Conservation (phyloP, 2,888 invertebrate species). For the Trichogramma dendrolimi region DNA sequence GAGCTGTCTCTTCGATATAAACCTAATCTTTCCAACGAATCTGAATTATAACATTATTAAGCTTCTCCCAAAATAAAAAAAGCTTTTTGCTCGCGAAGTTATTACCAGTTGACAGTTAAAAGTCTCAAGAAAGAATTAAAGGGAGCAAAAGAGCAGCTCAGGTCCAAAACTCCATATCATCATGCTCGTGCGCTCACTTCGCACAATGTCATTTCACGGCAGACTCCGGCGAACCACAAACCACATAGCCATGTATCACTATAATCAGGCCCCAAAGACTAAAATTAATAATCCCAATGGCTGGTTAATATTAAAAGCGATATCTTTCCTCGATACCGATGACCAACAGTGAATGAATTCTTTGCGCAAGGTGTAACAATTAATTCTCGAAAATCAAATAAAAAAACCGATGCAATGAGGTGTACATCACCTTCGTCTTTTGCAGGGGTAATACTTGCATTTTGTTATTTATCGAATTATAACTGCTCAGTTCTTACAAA, state of each 20-base stretch:
- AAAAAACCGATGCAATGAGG: slow-evolving; percentile 9
- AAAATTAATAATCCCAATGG: slow-evolving; percentile 21
- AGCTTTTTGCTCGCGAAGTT: slow-evolving; percentile 6
- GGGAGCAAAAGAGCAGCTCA: too few relatives aligned
- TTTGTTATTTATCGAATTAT: too few relatives aligned
- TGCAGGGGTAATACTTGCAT: too few relatives aligned
- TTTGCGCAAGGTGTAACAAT: slow-evolving; percentile 39
- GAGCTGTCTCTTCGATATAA: too few relatives aligned
- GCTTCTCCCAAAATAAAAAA: slow-evolving; percentile 2
- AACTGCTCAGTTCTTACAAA: too few relatives aligned
- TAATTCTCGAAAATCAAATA: slow-evolving; percentile 30
- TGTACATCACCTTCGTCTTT: too few relatives aligned
- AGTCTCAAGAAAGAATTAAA: slow-evolving; percentile 2
- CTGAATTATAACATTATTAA: slow-evolving; percentile 3
- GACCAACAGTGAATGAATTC: slow-evolving; percentile 30
- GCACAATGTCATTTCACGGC: slow-evolving; percentile 18
- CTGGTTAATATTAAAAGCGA: slow-evolving; percentile 24
- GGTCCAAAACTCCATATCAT: slow-evolving; percentile 14
- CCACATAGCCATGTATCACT: slow-evolving; percentile 12
- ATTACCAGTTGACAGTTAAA: slow-evolving; percentile 25
- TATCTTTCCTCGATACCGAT: neutral
- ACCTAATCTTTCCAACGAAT: too few relatives aligned
- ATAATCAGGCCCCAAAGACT: slow-evolving; percentile 20
- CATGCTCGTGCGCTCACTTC: neutral
- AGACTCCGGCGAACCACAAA: slow-evolving; percentile 9